Conservation (phyloP, 2,888 invertebrate genomes). For the Caenorhabditis angaria region DNA sequence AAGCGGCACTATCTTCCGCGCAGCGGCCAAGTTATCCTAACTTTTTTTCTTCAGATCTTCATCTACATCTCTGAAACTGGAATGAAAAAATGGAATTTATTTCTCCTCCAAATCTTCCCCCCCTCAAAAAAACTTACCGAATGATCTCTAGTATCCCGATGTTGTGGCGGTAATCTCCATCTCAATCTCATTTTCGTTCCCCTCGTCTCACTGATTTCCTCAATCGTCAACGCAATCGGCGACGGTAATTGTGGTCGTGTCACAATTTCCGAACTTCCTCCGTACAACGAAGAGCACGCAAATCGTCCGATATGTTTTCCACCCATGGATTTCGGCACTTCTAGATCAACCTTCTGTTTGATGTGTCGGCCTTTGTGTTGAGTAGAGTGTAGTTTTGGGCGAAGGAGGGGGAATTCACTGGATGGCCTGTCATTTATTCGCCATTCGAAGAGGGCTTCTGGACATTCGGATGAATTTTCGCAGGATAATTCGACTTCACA, state of each 20-base stretch:
- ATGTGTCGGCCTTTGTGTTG: conserved; percentile 32
- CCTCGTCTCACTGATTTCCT: conserved; percentile 21
- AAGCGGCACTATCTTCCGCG: too few species aligned
- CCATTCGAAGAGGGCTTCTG: conserved; percentile 65
- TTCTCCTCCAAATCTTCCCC: too few species aligned
- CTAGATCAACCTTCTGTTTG: conserved; percentile 43
- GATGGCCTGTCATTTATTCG: conserved; percentile 60
- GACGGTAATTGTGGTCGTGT: conserved; percentile 31
- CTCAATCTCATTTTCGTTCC: conserved; percentile 27
- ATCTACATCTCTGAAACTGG: background rate
- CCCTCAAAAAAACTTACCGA: conserved; percentile 31
- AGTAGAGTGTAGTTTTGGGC: conserved; percentile 31
- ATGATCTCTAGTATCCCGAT: conserved; percentile 51
- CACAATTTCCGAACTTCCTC: conserved; percentile 42
- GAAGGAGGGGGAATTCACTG: conserved; percentile 24
- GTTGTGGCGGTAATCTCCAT: conserved; percentile 48
- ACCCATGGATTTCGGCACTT: conserved; percentile 24
- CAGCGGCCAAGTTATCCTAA: too few species aligned
- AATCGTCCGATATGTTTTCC: conserved; percentile 55
- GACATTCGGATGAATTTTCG: conserved; percentile 51
- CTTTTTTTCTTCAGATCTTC: too few species aligned
- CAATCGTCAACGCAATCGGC: conserved; percentile 41
- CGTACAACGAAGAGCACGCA: conserved; percentile 63
- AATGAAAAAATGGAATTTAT: background rate
- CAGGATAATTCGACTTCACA: conserved; percentile 39